phyloP scores from a whole-genome alignment of 2,888 invertebrate species.

The Torymus aiolomorphi region DNA sequence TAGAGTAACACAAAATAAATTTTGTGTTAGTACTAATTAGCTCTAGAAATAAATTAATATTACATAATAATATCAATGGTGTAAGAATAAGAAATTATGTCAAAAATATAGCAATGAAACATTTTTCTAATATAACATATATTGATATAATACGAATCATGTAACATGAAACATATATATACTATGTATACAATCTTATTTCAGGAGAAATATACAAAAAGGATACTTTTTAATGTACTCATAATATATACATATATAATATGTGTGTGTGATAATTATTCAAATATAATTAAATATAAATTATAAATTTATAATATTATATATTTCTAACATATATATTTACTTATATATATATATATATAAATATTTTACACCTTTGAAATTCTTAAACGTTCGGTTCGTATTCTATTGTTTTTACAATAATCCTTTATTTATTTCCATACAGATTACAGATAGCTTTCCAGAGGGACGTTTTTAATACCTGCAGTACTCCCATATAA shows the following conservation, averaged over 20 bases:
- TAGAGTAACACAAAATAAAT: conserved; percentile 36
- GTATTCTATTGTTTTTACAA: conserved; percentile 65
- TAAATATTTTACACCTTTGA: conserved; percentile 71
- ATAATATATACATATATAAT: conserved; percentile 44
- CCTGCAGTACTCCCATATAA: conserved; percentile 70
- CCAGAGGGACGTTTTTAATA: conserved; percentile 73
- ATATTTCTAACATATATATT: conserved; percentile 44
- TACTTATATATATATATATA: conserved; percentile 57
- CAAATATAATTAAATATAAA: conserved; percentile 31
- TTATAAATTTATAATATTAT: conserved; percentile 56
- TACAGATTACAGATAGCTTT: conserved; percentile 76
- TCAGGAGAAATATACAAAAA: conserved; percentile 59
- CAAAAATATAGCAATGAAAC: conserved; percentile 40
- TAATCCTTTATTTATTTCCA: conserved; percentile 74
- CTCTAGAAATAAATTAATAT: conserved; percentile 31
- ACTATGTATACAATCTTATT: conserved; percentile 43
- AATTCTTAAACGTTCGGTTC: conserved; percentile 56
- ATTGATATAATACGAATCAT: neutral
- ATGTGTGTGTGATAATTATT: conserved; percentile 48
- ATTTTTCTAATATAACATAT: conserved; percentile 30
- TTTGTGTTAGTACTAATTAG: conserved; percentile 44
- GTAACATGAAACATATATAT: conserved; percentile 7
- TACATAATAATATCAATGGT: conserved; percentile 69
- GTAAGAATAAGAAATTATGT: conserved; percentile 66
- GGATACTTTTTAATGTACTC: conserved; percentile 37